phyloP scores from a whole-genome alignment of 2,888 invertebrate genomes.

The Mystacides longicornis region DNA sequence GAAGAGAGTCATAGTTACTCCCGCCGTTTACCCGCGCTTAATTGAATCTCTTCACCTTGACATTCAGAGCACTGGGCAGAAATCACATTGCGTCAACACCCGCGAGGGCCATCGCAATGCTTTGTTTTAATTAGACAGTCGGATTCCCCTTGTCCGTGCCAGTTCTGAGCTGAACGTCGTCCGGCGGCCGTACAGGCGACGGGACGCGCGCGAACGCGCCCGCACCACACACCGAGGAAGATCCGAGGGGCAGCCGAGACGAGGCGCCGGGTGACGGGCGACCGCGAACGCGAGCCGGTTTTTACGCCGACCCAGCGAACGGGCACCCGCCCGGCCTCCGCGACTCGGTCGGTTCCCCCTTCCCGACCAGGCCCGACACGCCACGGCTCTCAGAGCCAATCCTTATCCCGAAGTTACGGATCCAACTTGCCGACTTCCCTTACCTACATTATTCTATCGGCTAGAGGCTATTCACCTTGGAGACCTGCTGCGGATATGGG shows the following conservation, averaged over 20 bases:
- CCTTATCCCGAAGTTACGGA: constrained; percentile 61
- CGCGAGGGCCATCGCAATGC: constrained; percentile 58
- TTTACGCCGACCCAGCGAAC: too few relatives aligned
- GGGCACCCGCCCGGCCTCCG: constrained; percentile 23
- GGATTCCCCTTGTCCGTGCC: constrained; percentile 58
- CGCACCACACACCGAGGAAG: constrained; percentile 31
- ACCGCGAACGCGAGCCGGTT: too few relatives aligned
- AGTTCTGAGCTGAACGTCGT: constrained; percentile 53
- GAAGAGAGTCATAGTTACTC: constrained; percentile 41
- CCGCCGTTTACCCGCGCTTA: constrained; percentile 57
- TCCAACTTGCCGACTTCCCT: constrained; percentile 63
- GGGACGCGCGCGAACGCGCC: constrained; percentile 24
- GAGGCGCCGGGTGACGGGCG: constrained; percentile 34
- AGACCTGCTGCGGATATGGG: constrained; percentile 71
- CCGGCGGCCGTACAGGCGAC: constrained; percentile 40
- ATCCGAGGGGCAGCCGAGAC: constrained; percentile 37
- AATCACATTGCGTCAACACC: constrained; percentile 60
- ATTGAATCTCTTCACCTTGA: constrained; percentile 60
- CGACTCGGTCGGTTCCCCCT: constrained; percentile 27
- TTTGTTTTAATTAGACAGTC: constrained; percentile 64
- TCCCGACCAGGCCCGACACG: constrained; percentile 49
- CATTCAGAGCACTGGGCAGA: constrained; percentile 61
- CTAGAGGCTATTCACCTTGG: constrained; percentile 64
- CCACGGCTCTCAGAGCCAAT: constrained; percentile 66
- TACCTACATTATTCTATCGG: constrained; percentile 61